Conservation (phyloP, 1,140 invertebrate species). For the Metaphire vulgaris region DNA sequence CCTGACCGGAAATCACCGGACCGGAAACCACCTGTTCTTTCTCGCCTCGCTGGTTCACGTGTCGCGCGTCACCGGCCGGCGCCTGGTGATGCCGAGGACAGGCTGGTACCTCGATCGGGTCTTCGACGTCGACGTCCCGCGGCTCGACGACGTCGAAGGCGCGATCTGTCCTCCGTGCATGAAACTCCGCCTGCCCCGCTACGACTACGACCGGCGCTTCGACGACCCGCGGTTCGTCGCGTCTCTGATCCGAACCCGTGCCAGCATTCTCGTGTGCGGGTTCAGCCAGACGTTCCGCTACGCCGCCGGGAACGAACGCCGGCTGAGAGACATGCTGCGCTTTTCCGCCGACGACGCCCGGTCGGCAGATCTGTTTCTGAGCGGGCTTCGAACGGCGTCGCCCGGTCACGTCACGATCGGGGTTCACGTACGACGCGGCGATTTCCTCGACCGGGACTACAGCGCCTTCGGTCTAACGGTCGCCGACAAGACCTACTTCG, state of each 20-base stretch:
- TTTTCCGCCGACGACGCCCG: not conserved
- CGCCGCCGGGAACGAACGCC: not conserved
- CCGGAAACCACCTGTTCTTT: conserved; percentile 17
- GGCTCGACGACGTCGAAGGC: not conserved
- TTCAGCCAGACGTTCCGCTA: conserved; percentile 15
- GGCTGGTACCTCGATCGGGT: conserved; percentile 15
- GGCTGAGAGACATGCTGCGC: not conserved
- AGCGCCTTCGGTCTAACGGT: conserved; percentile 16
- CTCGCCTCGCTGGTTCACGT: conserved; percentile 3
- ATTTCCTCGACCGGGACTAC: conserved; percentile 6
- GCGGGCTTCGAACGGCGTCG: not conserved
- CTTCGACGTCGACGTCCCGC: not conserved
- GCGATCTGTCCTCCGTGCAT: not conserved
- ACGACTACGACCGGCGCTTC: not conserved
- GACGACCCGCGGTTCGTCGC: not conserved
- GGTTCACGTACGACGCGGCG: conserved; percentile 26
- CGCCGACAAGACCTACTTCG: conserved; percentile 18
- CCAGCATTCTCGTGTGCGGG: conserved; percentile 7
- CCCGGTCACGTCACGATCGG: not conserved
- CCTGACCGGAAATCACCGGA: conserved; percentile 1
- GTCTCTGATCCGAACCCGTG: not conserved
- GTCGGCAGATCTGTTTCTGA: not conserved
- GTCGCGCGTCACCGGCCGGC: not conserved
- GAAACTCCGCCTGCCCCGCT: not conserved
- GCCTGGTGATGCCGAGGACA: not conserved